Conservation (phyloP, 2,113 vertebrate genomes). For the Rhabdomys dilectus region DNA sequence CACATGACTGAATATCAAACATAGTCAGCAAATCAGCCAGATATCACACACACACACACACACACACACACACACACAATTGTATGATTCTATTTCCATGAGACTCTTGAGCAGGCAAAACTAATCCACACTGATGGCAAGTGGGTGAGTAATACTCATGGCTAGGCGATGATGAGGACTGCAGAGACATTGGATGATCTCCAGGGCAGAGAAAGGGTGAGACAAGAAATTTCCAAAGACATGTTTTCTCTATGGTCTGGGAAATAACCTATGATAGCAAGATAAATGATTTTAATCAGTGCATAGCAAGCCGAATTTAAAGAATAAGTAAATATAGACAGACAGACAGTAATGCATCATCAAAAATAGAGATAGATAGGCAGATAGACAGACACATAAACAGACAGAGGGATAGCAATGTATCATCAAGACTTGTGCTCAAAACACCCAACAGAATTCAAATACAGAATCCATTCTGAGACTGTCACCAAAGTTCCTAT, state of each 20-base stretch:
- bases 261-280: background rate
- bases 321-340: background rate
- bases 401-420: background rate
- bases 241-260: background rate
- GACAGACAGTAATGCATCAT: background rate
- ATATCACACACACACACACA: too few relatives aligned
- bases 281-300: background rate
- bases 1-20: background rate
- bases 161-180: background rate
- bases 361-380: background rate
- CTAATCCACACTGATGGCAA: background rate
- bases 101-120: conserved; percentile 46
- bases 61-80: background rate
- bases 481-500: too few relatives aligned
- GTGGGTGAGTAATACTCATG: background rate
- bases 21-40: background rate
- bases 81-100: background rate
- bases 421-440: too few relatives aligned
- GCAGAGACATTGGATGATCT: background rate
- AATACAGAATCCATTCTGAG: background rate
- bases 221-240: background rate
- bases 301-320: background rate
- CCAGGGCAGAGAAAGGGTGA: background rate
- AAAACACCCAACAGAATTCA: background rate
- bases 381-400: background rate